These are phyloP conservation scores for Pristionchus entomophagus DNA, from an alignment of 2,888 invertebrate genomes.

Conservation along the genomic window DNA sequence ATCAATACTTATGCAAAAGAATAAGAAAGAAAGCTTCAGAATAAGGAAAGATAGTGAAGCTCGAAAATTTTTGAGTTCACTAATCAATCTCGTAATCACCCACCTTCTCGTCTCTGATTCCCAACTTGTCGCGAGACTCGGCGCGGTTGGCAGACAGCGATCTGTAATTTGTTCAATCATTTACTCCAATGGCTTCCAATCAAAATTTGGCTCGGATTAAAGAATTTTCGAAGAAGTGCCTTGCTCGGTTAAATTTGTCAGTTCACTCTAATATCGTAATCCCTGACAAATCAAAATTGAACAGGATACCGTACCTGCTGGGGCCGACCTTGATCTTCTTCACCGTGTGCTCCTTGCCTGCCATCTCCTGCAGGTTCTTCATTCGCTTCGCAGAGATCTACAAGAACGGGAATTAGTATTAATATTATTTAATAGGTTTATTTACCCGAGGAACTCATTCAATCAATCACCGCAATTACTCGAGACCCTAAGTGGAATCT, in stretches of 20 bases:
- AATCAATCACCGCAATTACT: no score
- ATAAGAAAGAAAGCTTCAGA: no score
- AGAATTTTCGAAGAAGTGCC: no score
- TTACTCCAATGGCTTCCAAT: no score
- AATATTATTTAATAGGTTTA: no score
- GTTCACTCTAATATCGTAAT: background rate
- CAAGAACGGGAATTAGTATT: background rate
- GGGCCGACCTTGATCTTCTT: slow-evolving; percentile 63
- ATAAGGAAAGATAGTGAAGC: background rate
- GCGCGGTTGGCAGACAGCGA: slow-evolving; percentile 64
- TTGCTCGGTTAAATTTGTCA: no score
- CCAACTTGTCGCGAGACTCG: slow-evolving; percentile 68
- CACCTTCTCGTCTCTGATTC: slow-evolving; percentile 68
- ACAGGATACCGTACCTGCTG: slow-evolving; percentile 46
- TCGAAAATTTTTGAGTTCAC: no score
- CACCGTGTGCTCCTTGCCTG: slow-evolving; percentile 63
- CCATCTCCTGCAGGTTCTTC: slow-evolving; percentile 69
- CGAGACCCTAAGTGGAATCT: no score
- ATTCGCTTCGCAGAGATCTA: slow-evolving; percentile 66
- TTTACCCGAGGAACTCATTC: no score
- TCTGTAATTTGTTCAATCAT: no score
- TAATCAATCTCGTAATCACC: background rate
- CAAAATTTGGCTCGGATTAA: no score
- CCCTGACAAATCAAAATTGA: background rate
- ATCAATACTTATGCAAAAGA: no score